Percentiles rank a stretch among this genome's conserved stretches.
These are phyloP conservation scores for Silurus meridionalis DNA, from an alignment of 2,113 vertebrate genomes.

Conservation along the genomic window DNA sequence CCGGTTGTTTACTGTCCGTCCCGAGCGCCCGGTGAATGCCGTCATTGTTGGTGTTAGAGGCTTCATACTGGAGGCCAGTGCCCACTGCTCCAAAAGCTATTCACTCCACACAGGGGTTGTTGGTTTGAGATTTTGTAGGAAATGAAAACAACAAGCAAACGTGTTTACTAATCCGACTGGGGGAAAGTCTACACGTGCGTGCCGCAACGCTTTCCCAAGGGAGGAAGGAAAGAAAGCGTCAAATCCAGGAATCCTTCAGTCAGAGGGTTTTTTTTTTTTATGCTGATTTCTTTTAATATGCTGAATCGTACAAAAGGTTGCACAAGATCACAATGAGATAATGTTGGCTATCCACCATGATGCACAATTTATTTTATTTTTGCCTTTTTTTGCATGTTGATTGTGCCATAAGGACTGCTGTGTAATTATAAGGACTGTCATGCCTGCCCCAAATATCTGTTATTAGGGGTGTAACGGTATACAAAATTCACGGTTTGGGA, in stretches of 20 bases:
- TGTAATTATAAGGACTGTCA: neutral
- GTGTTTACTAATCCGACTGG: neutral
- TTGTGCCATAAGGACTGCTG: neutral
- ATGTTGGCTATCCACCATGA: neutral
- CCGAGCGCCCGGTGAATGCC: conserved; percentile 64
- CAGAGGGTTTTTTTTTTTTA: conserved; percentile 11
- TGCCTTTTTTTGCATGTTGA: neutral
- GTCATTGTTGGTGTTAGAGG: conserved; percentile 68
- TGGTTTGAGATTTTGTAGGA: neutral
- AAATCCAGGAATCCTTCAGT: conserved; percentile 19
- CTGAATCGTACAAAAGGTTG: conserved; percentile 9
- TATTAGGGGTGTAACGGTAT: too few relatives aligned
- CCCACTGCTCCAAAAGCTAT: conserved; percentile 53
- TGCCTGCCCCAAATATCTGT: neutral
- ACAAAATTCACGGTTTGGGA: too few relatives aligned
- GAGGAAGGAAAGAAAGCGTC: neutral
- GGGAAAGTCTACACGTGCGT: too few relatives aligned
- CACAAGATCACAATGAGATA: neutral
- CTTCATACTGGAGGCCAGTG: conserved; percentile 59
- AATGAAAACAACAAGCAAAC: conserved; percentile 10
- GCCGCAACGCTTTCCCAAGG: neutral
- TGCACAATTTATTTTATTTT: neutral
- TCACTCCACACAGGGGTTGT: conserved; percentile 19
- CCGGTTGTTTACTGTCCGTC: conserved; percentile 74
- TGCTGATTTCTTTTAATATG: neutral